phyloP scores from a whole-genome alignment of 2,888 invertebrate genomes.

The Drosophila macrothrix region DNA sequence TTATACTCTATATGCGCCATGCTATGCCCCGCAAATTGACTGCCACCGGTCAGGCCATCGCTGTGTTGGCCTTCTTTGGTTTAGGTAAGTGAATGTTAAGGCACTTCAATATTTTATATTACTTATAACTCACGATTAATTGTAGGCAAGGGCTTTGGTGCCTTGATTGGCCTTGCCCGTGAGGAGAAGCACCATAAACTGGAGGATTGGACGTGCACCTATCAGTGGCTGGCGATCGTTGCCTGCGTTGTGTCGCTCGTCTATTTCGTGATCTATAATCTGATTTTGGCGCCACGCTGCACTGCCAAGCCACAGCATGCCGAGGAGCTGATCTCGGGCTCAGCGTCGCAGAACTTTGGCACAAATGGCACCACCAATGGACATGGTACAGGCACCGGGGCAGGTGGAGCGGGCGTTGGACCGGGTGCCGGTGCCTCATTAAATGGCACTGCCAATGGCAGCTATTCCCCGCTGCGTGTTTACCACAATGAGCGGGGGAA shows the following conservation, averaged over 20 bases:
- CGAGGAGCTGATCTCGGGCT: conserved; percentile 83
- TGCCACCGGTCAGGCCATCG: conserved; percentile 91
- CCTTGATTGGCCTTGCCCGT: conserved; percentile 87
- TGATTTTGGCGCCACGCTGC: conserved; percentile 90
- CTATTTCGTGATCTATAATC: conserved; percentile 91
- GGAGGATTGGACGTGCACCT: conserved; percentile 86
- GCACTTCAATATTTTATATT: not conserved
- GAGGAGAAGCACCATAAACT: conserved; percentile 79
- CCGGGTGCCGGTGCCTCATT: conserved; percentile 74
- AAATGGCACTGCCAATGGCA: conserved; percentile 86
- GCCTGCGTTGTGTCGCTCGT: conserved; percentile 88
- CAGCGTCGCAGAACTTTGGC: conserved; percentile 86
- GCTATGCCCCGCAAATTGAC: conserved; percentile 91
- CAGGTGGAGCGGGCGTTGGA: conserved; percentile 48
- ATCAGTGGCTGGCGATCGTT: conserved; percentile 88
- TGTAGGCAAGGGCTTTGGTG: conserved; percentile 90
- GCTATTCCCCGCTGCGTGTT: conserved; percentile 91
- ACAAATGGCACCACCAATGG: conserved; percentile 38
- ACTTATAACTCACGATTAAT: not conserved
- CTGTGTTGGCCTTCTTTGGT: conserved; percentile 92
- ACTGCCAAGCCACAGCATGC: conserved; percentile 89
- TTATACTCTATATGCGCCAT: conserved; percentile 92
- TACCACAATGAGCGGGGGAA: conserved; percentile 93
- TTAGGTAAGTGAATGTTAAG: conserved; percentile 85
- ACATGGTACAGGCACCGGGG: conserved; percentile 84